phyloP scores from a whole-genome alignment of 1,140 invertebrate genomes.

The Nylanderia fulva region DNA sequence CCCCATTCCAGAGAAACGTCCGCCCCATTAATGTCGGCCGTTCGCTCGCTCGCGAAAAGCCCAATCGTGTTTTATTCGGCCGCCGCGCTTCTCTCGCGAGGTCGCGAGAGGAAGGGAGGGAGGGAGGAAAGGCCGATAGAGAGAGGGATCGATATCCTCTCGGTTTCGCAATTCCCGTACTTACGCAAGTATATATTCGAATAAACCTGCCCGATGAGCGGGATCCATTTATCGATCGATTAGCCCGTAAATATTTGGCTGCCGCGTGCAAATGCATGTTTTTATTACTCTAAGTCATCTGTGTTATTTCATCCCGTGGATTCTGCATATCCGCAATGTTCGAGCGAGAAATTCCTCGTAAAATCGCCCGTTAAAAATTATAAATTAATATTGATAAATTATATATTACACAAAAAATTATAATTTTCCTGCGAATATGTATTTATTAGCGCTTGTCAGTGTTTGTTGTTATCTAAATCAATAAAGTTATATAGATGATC shows the following conservation, averaged over 20 bases:
- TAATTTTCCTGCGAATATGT: too few relatives aligned
- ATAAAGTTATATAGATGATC: too few relatives aligned
- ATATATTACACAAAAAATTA: too few relatives aligned
- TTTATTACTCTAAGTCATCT: neutral
- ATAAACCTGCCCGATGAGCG: neutral
- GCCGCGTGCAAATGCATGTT: neutral
- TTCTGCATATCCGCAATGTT: neutral
- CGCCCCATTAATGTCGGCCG: conserved; percentile 73
- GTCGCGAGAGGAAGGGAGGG: too few relatives aligned
- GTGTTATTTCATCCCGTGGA: neutral
- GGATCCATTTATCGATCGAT: neutral
- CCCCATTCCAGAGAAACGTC: conserved; percentile 62
- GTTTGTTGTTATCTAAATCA: too few relatives aligned
- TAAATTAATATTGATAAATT: too few relatives aligned
- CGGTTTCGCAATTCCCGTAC: neutral
- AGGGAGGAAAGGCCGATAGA: neutral
- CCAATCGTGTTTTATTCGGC: conserved; percentile 74
- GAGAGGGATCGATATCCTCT: conserved; percentile 38
- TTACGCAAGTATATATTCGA: neutral
- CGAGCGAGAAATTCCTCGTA: too few relatives aligned
- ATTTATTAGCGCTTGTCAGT: too few relatives aligned
- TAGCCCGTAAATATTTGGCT: neutral
- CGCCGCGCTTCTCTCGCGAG: conserved; percentile 34
- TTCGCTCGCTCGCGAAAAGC: conserved; percentile 63
- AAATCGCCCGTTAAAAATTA: too few relatives aligned